Evolutionary conservation across 2,888 invertebrate genomes (phyloP).

Genomic region (Labia minor): DNA sequence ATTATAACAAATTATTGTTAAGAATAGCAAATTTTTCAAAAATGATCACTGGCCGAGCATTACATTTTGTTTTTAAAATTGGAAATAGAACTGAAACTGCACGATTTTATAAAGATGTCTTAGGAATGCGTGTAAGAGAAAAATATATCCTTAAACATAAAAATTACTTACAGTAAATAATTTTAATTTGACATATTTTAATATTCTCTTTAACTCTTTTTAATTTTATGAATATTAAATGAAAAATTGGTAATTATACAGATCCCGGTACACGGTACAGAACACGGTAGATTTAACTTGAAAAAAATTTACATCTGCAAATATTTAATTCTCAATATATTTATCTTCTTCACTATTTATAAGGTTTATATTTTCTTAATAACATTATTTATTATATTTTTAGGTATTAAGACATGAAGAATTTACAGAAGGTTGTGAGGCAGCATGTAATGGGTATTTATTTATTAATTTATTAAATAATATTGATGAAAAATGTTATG

Average conservation of each 20-base stretch:
- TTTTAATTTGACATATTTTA: too few species aligned
- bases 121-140: constrained; percentile 93
- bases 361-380: too few species aligned
- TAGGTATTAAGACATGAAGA: constrained; percentile 93
- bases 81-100: constrained; percentile 76
- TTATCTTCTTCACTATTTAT: too few species aligned
- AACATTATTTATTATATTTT: constrained; percentile 27
- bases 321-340: too few species aligned
- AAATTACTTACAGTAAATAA: too few species aligned
- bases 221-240: constrained; percentile 19
- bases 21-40: constrained; percentile 20
- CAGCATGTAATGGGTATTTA: constrained; percentile 85
- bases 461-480: neutral
- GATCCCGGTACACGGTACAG: too few species aligned
- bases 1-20: neutral
- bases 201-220: constrained; percentile 17
- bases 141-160: too few species aligned
- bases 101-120: constrained; percentile 76
- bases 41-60: constrained; percentile 61
- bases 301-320: too few species aligned
- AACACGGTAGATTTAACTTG: too few species aligned
- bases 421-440: constrained; percentile 92
- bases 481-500: neutral
- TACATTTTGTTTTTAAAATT: constrained; percentile 95
- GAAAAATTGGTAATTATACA: too few species aligned